Conservation (phyloP, 2,113 vertebrate species). For the Lophochroa leadbeateri region DNA sequence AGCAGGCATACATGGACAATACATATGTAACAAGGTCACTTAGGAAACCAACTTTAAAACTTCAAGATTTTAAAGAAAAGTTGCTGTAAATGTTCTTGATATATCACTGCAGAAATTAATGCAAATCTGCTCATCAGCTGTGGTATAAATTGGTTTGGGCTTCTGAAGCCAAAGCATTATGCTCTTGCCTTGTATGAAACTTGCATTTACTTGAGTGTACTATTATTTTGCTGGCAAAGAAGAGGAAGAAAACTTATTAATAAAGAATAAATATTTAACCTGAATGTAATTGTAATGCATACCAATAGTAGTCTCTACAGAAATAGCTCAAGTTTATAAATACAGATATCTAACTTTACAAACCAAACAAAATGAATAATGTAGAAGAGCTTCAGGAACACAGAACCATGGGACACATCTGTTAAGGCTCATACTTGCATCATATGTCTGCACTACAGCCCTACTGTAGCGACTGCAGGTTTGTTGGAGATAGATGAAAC, state of each 20-base stretch:
- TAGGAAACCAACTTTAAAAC: not conserved
- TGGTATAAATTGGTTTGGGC: not conserved
- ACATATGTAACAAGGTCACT: not conserved
- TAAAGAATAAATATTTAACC: constrained; percentile 14
- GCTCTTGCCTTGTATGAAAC: not conserved
- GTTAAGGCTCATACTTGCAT: not conserved
- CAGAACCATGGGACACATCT: not conserved
- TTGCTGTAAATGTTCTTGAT: not conserved
- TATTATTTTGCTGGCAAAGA: not conserved
- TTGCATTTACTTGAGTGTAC: not conserved
- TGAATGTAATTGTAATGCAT: not conserved
- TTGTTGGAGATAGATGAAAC: not conserved
- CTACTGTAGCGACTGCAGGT: not conserved
- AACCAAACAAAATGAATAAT: constrained; percentile 10
- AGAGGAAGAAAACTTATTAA: not conserved
- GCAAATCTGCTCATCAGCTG: not conserved
- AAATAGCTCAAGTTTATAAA: not conserved
- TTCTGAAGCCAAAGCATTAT: not conserved
- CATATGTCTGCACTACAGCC: not conserved
- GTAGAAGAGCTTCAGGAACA: not conserved
- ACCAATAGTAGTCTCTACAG: not conserved
- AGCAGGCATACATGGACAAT: not conserved
- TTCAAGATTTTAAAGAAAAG: not conserved
- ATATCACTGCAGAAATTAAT: not conserved
- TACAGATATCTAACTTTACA: not conserved